Percentiles rank a stretch among this genome's conserved stretches.
Evolutionary conservation across 2,888 invertebrate genomes (phyloP).

Genomic region (Drosophila pullipes): DNA sequence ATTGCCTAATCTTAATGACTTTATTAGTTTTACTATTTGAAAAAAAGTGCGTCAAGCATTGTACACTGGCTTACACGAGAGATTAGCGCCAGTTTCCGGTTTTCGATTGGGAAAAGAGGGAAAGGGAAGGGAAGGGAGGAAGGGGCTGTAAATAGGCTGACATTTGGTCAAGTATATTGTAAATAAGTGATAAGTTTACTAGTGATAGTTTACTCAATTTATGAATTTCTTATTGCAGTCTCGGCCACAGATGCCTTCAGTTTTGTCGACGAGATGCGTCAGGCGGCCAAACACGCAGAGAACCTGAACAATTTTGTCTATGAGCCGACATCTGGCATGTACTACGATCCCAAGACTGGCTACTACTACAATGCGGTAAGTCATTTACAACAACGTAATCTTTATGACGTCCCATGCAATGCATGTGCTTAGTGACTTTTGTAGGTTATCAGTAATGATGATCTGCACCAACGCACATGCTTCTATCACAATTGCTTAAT

Average conservation of each 20-base stretch:
- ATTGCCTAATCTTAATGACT: slow-evolving; percentile 5
- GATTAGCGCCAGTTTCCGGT: slow-evolving; percentile 40
- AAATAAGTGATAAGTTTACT: slow-evolving; percentile 1
- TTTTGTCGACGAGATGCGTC: slow-evolving; percentile 91
- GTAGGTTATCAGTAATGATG: slow-evolving; percentile 55
- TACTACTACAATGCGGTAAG: slow-evolving; percentile 96
- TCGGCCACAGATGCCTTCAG: slow-evolving; percentile 74
- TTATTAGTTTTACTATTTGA: slow-evolving; percentile 14
- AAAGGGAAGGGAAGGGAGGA: neutral
- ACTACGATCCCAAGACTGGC: slow-evolving; percentile 94
- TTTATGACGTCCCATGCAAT: slow-evolving; percentile 58
- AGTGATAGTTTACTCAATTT: neutral
- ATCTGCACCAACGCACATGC: slow-evolving; percentile 43
- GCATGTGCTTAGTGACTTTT: slow-evolving; percentile 38
- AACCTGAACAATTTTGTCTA: slow-evolving; percentile 93
- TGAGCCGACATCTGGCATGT: slow-evolving; percentile 94
- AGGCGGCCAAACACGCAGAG: slow-evolving; percentile 91
- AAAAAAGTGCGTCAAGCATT: slow-evolving; percentile 38
- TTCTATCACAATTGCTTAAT: slow-evolving; percentile 5
- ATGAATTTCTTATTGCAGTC: slow-evolving; percentile 39
- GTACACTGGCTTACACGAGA: slow-evolving; percentile 15
- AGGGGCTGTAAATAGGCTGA: slow-evolving; percentile 17
- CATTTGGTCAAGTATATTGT: slow-evolving; percentile 10
- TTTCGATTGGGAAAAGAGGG: neutral
- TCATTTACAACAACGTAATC: slow-evolving; percentile 59